Evolutionary conservation across 2,888 invertebrate species (phyloP).

Genomic region (Thera obeliscata): DNA sequence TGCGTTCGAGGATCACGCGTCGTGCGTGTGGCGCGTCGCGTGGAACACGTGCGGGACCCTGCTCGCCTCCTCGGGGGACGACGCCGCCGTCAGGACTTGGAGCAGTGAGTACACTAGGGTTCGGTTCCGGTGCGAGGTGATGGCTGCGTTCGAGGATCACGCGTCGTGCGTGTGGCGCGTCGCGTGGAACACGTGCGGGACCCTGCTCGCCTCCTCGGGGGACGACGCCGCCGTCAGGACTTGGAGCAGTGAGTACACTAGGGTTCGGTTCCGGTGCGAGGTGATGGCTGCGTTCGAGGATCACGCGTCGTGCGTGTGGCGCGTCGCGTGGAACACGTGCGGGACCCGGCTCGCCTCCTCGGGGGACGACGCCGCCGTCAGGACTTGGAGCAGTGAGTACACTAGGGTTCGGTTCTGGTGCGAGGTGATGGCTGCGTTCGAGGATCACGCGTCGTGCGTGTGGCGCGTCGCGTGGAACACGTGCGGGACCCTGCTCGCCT

Average conservation of each 20-base stretch:
- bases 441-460: conserved; percentile 95
- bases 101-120: conserved; percentile 87
- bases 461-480: conserved; percentile 99
- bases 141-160: conserved; percentile 95
- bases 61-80: conserved; percentile 96
- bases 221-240: conserved; percentile 97
- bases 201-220: conserved; percentile 96
- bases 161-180: conserved; percentile 97
- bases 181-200: conserved; percentile 98
- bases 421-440: conserved; percentile 92
- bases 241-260: conserved; percentile 92
- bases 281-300: conserved; percentile 94
- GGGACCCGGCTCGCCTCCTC: conserved; percentile 98
- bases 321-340: conserved; percentile 98
- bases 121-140: conserved; percentile 87
- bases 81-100: conserved; percentile 97
- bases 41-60: conserved; percentile 99
- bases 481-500: conserved; percentile 96
- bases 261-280: conserved; percentile 84
- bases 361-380: conserved; percentile 97
- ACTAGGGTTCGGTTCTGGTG: conserved; percentile 68
- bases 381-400: conserved; percentile 95
- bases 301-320: conserved; percentile 96
- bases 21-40: conserved; percentile 97
- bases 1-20: conserved; percentile 95